A percentile compares a stretch with the other conserved stretches of the same genome.
Conservation (phyloP, 2,113 vertebrate species). For the Pavo muticus region DNA sequence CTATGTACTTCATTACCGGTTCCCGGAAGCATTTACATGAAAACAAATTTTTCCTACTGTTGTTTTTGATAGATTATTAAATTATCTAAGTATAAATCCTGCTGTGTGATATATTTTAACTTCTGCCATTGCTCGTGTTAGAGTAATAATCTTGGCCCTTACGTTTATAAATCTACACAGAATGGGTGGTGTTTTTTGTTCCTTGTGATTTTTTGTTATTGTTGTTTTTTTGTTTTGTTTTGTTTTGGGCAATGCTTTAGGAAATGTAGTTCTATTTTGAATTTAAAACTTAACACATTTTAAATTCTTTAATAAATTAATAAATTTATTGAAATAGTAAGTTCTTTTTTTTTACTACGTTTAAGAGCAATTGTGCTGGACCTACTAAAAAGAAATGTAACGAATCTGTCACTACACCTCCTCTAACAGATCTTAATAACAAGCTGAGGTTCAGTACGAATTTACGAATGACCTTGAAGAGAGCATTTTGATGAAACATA, state of each 20-base stretch:
- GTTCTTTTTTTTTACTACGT: background rate
- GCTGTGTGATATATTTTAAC: background rate
- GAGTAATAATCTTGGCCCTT: background rate
- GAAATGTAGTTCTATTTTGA: background rate
- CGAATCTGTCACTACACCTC: background rate
- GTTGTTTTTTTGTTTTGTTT: background rate
- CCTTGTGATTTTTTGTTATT: background rate
- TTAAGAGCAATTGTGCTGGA: constrained; percentile 3
- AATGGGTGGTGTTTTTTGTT: background rate
- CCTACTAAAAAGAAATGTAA: constrained; percentile 11
- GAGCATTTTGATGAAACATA: background rate
- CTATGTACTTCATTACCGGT: background rate
- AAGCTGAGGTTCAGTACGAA: background rate
- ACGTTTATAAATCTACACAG: background rate
- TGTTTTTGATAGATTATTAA: background rate
- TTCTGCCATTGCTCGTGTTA: background rate
- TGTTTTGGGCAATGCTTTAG: background rate
- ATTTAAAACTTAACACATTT: background rate
- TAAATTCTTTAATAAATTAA: constrained; percentile 1
- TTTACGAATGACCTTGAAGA: constrained; percentile 18
- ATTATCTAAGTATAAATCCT: background rate
- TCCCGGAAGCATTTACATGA: background rate
- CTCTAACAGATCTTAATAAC: constrained; percentile 3
- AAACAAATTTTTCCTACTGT: background rate
- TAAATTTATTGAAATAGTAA: background rate